Base-by-base conservation (phyloP, 2,888 invertebrate species). In the Trachelus stipa region DNA sequence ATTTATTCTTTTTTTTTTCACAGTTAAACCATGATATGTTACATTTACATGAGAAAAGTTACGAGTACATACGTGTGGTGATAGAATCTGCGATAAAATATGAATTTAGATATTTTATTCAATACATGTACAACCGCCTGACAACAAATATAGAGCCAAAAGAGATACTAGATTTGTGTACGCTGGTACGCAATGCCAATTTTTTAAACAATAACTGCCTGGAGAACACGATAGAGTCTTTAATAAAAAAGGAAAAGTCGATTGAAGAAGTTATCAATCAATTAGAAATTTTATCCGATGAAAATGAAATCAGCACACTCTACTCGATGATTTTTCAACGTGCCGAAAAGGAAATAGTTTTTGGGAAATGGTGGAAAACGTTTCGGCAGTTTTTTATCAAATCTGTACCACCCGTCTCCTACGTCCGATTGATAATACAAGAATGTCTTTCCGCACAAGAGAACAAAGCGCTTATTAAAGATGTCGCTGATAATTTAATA, bases 321-420 rank as follows among this genome's bases (percentile, higher is more conserved):
- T 56, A 56, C 56, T 6, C 6, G 23, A 23, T 56, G 56, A 56
- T 56, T 56, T 56, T 23, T 0, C 23, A 56, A 2, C 23, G 23
- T 9, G 56, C 56, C 9, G 23, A 23, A 9, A 56, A 23, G 56
- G 23, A 56, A 56, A 9, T 56, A 56, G 56, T 9, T 56, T 23
- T 9, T 56, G 71, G 71, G 0, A 12, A 71, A 23, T 71, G 31
- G 31, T 71, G 71, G 71, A 71, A 12, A 31, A 71, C 71, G 1
- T 71, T 71, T 71, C 71, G 71, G 6, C 31, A 71, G 1, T 33
- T 71, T 33, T 71, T 71, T 31, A 71, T 68, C n/a, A 75, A 68
- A 68, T 68, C 11, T 9, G 33, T 33, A 33, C 74, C 74, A 35
- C 35, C 74, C 12, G 23, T 2, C n/a, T 6, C 6, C 12, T 74